Base-by-base conservation (phyloP, 2,113 vertebrate genomes). In the Myotis lucifugus region DNA sequence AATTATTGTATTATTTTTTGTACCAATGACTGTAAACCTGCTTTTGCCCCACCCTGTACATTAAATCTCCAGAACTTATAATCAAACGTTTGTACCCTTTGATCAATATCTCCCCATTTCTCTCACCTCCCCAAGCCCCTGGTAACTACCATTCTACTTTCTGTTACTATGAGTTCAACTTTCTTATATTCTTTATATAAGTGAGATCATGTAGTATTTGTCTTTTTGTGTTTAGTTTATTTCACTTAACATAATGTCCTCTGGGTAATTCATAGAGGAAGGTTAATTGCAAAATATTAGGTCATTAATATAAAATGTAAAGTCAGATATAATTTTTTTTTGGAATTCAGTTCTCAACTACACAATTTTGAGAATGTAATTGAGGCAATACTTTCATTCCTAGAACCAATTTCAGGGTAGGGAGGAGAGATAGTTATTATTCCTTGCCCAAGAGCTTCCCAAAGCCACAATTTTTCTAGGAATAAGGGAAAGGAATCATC, bases 311-410 rank as follows among this genome's bases (percentile, higher is more conserved):
- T 86, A 82, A 82, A 86, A 87, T 34, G 21, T 76, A 67, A 90
- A 76, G 76, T 74, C 48, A 59, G 27, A 46, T 56, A 17, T 40
- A 73, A 21, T 79, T 23, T 13, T 72, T 72, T 67, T 54, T 89
- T 85, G 19, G 23, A 90, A 85, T 73, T 86, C 11, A 74, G 25
- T 82, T 40, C 13, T 67, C 59, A 85, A 27, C 17, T 78, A 32
- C 21, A 81, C 25, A 52, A 50, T 67, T 86, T 93, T 40, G 40
- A 59, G 67, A 93, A 56, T 37, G 40, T 90, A 27, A 34, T 21
- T 85, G 66, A 90, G 81, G 18, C 32, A 73, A 40, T 73, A 48
- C 13, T 93, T 93, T 54, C 52, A 79, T 83, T 88, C 66, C 37
- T 73, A 46, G 52, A 90, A 79, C 32, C 42, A 93, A 5, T 89